Percentiles rank a stretch among this genome's conserved stretches.
These are phyloP conservation scores for Dendrolimus pini DNA, from an alignment of 2,888 invertebrate genomes.

Conservation along the genomic window DNA sequence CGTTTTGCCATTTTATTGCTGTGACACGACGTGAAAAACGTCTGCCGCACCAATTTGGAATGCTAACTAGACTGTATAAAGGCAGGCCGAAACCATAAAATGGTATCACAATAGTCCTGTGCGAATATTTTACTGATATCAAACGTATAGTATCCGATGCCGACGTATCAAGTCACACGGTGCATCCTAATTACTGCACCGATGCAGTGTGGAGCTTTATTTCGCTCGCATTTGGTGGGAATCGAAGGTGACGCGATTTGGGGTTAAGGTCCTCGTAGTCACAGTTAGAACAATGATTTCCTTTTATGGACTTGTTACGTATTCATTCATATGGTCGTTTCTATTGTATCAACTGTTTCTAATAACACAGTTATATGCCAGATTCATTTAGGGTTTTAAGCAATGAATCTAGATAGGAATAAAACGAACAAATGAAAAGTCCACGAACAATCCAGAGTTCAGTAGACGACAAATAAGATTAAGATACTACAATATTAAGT, in stretches of 20 bases:
- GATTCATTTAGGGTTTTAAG: no score
- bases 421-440: no score
- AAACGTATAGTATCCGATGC: conserved; percentile 47
- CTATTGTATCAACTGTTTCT: background rate
- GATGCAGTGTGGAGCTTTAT: conserved; percentile 41
- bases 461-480: no score
- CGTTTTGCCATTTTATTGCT: conserved; percentile 54
- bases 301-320: conserved; percentile 11
- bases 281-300: conserved; percentile 19
- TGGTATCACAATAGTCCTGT: conserved; percentile 69
- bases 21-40: conserved; percentile 69
- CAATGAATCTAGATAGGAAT: no score
- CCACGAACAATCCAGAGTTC: no score
- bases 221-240: conserved; percentile 47
- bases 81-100: conserved; percentile 70
- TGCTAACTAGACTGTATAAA: conserved; percentile 68
- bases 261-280: conserved; percentile 30
- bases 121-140: conserved; percentile 62
- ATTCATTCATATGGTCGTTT: background rate
- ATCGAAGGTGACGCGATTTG: conserved; percentile 32
- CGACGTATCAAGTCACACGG: conserved; percentile 46
- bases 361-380: no score
- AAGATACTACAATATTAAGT: no score
- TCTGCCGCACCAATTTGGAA: conserved; percentile 64
- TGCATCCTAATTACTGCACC: conserved; percentile 66